These are phyloP conservation scores for Sitobion miscanthi DNA, from an alignment of 1,140 invertebrate genomes.

Conservation along the genomic window DNA sequence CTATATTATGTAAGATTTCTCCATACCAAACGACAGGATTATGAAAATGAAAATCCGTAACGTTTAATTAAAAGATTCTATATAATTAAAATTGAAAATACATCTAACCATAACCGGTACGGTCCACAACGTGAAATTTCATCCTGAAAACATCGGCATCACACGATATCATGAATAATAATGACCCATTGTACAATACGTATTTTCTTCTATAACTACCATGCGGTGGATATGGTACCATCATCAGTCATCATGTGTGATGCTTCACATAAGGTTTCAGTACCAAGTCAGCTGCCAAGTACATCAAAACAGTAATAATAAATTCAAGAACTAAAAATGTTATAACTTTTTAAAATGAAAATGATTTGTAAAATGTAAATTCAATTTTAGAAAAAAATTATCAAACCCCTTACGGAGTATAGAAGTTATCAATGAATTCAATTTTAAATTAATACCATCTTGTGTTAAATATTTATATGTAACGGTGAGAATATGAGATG, in stretches of 20 bases:
- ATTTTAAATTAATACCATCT: neutral
- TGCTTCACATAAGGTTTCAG: neutral
- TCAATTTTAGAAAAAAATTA: too few relatives aligned
- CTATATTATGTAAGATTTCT: neutral
- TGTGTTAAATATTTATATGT: too few relatives aligned
- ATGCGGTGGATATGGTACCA: neutral
- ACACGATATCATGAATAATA: neutral
- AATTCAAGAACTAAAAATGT: neutral
- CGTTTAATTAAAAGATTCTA: neutral
- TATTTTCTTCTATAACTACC: neutral
- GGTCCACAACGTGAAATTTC: neutral
- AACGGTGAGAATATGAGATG: too few relatives aligned
- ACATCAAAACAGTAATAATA: neutral
- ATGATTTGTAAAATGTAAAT: too few relatives aligned
- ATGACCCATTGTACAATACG: neutral
- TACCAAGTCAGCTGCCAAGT: neutral
- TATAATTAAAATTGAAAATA: neutral
- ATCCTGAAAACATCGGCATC: neutral
- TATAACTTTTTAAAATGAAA: too few relatives aligned
- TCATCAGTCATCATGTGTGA: neutral
- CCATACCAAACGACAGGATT: neutral
- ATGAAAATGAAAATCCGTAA: neutral
- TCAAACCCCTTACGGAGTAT: too few relatives aligned
- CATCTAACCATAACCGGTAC: neutral
- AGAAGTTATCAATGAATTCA: neutral